Percentiles rank a stretch among this genome's conserved stretches.
Evolutionary conservation across 2,888 invertebrate species (phyloP).

Genomic region (Acleris cristana): DNA sequence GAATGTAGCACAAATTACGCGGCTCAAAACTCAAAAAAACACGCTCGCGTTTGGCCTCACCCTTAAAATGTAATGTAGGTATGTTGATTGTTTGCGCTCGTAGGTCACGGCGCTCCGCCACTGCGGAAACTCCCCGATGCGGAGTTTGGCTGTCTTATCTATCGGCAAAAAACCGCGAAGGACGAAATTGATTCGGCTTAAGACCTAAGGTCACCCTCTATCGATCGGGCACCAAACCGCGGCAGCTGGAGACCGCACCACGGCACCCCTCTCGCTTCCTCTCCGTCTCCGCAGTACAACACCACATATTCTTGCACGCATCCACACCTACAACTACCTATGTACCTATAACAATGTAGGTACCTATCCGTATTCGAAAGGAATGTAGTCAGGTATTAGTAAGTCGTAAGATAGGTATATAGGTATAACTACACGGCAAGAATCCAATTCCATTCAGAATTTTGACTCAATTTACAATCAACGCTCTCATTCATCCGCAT

Average conservation of each 20-base stretch:
- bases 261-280: conserved; percentile 50
- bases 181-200: conserved; percentile 52
- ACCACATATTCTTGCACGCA: conserved; percentile 37
- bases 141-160: no score
- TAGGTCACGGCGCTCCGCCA: no score
- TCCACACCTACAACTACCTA: conserved; percentile 1
- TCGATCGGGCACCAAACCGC: conserved; percentile 62
- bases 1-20: no score
- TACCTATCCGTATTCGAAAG: no score
- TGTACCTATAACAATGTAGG: no score
- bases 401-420: background rate
- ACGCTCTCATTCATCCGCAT: conserved; percentile 28
- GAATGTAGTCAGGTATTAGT: background rate
- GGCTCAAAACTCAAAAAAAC: no score
- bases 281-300: conserved; percentile 42
- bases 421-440: conserved; percentile 5
- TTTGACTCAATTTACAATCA: conserved; percentile 14
- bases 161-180: no score
- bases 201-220: conserved; percentile 70
- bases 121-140: no score
- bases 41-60: no score
- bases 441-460: background rate
- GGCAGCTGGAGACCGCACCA: conserved; percentile 67
- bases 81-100: no score
- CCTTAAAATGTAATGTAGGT: no score